Evolutionary conservation across 2,888 invertebrate genomes (phyloP), one percentile per base, ranked within the genome.

Genomic region (Lochmaea capreae): DNA sequence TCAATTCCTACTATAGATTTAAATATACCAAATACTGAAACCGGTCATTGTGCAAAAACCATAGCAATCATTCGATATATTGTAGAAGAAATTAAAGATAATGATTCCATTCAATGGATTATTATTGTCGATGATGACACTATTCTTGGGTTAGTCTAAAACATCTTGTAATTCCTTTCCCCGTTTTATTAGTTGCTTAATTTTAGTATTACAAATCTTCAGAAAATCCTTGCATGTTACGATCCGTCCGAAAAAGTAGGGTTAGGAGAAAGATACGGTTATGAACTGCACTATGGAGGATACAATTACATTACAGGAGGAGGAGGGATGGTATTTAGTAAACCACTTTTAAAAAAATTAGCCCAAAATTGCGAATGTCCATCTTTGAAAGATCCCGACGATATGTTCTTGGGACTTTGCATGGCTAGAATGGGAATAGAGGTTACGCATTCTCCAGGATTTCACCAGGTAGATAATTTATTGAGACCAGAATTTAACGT

Each of bases 241-340:
- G 90, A 94, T 74, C 79, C 86, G 67, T 86, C 90, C 22, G 65
- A 73, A 16, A 79, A 88, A 79, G 81, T 91, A 0, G 93, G 92
- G 72, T 85, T 98, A 1, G 98, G 98, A 0, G 97, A 98, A 87
- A 89, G 96, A 67, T 98, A 98, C 22, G 97, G 97, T 6, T 98
- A 93, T 85, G 90, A 91, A 77, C 89, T 93, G 14, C 86, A 87
- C 46, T 82, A 84, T 52, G 79, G 84, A 85, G 97, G 97, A 0
- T 97, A 96, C 87, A 94, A 96, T 87, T 98, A 97, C 88, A 92
- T 97, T 80, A 97, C 97, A 14, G 97, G 97, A n/a, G 95, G 95
- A 3, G 95, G 92, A 77, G 97, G 97, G n/a, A 93, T 95, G 81
- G 92, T 91, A 33, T 89, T 98, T 74, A 95, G 94, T 82, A 86